Conservation (phyloP, 2,797 vertebrate species). For the Sebastes taczanowskii region DNA sequence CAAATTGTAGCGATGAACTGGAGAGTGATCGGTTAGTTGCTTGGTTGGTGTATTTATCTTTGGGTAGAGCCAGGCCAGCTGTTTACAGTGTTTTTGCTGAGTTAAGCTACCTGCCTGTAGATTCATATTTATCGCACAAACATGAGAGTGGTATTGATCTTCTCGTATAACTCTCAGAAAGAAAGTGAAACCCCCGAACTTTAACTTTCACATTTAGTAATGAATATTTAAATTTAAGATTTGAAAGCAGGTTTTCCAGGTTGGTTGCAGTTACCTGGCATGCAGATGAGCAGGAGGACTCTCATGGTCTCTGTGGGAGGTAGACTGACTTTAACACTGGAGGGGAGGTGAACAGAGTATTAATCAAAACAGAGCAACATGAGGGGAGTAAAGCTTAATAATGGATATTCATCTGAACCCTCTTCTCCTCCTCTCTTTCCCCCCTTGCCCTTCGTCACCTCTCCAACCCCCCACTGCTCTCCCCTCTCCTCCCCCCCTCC, state of each 20-base stretch:
- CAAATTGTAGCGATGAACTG: background rate
- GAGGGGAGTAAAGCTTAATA: slow-evolving; percentile 17
- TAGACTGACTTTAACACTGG: slow-evolving; percentile 64
- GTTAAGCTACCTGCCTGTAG: background rate
- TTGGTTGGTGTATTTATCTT: no score
- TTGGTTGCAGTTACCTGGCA: slow-evolving; percentile 68
- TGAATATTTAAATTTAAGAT: background rate
- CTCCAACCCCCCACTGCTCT: slow-evolving; percentile 32
- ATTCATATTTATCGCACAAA: no score
- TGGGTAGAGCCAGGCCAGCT: background rate
- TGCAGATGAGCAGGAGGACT: slow-evolving; percentile 66
- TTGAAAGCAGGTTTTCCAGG: background rate
- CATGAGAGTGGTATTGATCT: background rate
- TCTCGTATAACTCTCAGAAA: background rate
- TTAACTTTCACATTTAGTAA: background rate
- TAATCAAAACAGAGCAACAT: slow-evolving; percentile 20
- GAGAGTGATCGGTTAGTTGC: background rate
- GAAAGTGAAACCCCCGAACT: background rate
- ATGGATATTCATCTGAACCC: slow-evolving; percentile 18
- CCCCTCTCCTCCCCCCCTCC: slow-evolving; percentile 14
- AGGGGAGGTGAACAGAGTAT: slow-evolving; percentile 21
- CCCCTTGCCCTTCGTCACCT: slow-evolving; percentile 46
- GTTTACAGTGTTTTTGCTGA: background rate
- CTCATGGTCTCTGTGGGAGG: slow-evolving; percentile 80
- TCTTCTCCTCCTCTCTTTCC: slow-evolving; percentile 19